Evolutionary conservation across 2,888 invertebrate species (phyloP), one percentile per base, ranked within the genome.

Genomic region (Caradrina clavipalpis): DNA sequence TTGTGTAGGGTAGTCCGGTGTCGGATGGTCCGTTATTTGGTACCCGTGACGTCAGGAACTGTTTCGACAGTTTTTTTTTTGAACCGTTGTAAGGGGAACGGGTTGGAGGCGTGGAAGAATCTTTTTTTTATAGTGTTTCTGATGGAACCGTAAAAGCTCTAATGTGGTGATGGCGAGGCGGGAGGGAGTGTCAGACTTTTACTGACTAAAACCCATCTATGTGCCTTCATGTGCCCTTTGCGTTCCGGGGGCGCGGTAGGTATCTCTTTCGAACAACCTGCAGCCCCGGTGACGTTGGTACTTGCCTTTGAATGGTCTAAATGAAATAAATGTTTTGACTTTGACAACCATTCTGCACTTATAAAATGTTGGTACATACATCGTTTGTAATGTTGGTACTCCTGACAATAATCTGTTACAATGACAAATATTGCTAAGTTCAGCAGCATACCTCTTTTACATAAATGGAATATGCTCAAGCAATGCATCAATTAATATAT

Each of bases 41-140:
- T 71, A 73, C 85, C 86, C 79, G 87, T 91, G 92, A 91, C 91
- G 90, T 91, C 87, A 86, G 50, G 22, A 11, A 21, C 75, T 86
- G 85, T 85, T 82, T 73, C 65, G 11, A n/a, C 15, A 58, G n/a
- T n/a, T 54, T 79, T 88, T 85, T 87, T 87, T 86, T 71, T 59
- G 11, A 11, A 42, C 64, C 45, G 50, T 71, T 75, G 51, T 68
- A 39, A 5, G 22, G 7, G 39, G 67, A 76, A 81, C 78, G 68
- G 73, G 69, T 72, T 77, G 39, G 26, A 7, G 42, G 50, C 5
- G 15, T 35, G 22, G 56, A 15, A 47, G 53, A 10, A n/a, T 11
- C 22, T 13, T 22, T 72, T 53, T n/a, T 61, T 54, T 45, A 8
- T 7, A n/a, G 22, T n/a, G 31, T 26, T 58, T 51, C 19, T 51